phyloP scores from a whole-genome alignment of 1,140 invertebrate genomes.

The Arion vulgaris region DNA sequence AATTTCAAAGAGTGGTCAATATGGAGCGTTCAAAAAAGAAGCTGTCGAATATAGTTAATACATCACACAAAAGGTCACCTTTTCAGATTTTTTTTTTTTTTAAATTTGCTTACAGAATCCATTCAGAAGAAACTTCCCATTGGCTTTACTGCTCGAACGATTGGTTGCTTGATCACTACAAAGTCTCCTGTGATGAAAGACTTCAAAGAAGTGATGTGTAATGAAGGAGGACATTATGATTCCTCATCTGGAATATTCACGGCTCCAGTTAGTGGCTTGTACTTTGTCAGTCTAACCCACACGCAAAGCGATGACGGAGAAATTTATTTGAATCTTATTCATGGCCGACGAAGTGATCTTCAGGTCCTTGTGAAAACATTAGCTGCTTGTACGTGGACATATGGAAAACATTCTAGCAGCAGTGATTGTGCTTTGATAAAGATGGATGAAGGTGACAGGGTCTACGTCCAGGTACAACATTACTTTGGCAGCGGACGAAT shows the following conservation, averaged over 20 bases:
- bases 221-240: neutral
- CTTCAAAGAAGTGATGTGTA: constrained; percentile 8
- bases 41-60: no score
- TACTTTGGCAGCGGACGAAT: neutral
- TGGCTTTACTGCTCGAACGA: neutral
- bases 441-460: neutral
- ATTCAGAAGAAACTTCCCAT: neutral
- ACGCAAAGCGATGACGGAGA: neutral
- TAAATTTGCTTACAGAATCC: neutral
- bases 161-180: neutral
- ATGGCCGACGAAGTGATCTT: neutral
- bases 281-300: neutral
- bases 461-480: neutral
- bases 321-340: neutral
- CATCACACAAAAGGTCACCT: no score
- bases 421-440: neutral
- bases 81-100: no score
- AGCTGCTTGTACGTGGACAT: neutral
- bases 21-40: no score
- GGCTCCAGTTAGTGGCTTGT: neutral
- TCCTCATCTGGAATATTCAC: neutral
- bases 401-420: neutral
- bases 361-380: neutral
- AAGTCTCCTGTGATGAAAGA: neutral
- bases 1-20: no score